phyloP scores from a whole-genome alignment of 2,113 vertebrate species.

The Azemiops feae region DNA sequence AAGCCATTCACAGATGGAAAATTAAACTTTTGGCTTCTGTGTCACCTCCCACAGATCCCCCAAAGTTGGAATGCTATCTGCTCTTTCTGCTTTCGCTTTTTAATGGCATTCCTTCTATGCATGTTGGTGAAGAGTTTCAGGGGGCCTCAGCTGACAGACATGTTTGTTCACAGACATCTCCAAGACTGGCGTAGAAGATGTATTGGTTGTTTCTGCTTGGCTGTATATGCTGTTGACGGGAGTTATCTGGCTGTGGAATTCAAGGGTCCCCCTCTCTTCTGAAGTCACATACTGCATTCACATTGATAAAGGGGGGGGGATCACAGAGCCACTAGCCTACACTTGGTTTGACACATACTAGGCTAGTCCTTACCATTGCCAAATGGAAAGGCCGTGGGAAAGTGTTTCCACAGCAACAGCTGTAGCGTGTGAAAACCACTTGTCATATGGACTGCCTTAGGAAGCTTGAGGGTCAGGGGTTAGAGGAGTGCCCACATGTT shows the following conservation, averaged over 20 bases:
- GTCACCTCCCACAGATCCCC: neutral
- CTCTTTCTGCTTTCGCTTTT: neutral
- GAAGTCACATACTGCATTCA: neutral
- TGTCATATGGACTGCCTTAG: neutral
- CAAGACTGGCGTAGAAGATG: neutral
- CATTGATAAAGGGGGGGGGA: neutral
- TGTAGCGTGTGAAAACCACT: neutral
- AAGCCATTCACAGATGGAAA: neutral
- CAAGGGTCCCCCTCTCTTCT: neutral
- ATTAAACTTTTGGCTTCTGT: neutral
- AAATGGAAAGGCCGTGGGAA: neutral
- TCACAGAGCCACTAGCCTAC: neutral
- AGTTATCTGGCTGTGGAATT: neutral
- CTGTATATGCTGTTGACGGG: neutral
- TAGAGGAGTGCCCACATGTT: neutral
- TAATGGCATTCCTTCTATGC: neutral
- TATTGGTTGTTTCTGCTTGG: neutral
- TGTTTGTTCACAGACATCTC: neutral
- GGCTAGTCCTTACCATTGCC: neutral
- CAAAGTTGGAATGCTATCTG: neutral
- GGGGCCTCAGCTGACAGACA: neutral
- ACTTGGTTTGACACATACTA: neutral
- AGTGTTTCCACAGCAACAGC: neutral
- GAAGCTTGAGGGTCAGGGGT: neutral
- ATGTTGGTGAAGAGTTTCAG: neutral